Conservation (phyloP, 2,113 vertebrate species). For the Tringa solitaria region DNA sequence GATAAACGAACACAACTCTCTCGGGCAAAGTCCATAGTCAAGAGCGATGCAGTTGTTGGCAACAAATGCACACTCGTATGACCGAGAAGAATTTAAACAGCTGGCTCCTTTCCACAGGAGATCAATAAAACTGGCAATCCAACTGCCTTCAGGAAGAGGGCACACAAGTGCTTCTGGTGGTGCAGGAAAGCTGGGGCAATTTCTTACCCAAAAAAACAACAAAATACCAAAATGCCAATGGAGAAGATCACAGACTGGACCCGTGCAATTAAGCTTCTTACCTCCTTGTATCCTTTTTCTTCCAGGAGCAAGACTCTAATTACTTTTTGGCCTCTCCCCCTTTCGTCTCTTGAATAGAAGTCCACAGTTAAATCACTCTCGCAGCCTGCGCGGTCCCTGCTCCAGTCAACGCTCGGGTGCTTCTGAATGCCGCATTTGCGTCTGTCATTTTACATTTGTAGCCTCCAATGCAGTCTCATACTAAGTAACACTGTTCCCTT, state of each 20-base stretch:
- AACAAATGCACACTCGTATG: not conserved
- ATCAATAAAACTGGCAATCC: not conserved
- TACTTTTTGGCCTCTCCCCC: not conserved
- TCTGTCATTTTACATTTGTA: accelerated
- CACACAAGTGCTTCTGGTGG: not conserved
- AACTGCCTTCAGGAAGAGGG: not conserved
- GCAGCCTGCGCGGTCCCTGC: not conserved
- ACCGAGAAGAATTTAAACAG: not conserved
- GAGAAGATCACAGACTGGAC: not conserved
- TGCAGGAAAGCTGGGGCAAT: not conserved
- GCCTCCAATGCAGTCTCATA: not conserved
- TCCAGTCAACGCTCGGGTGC: accelerated
- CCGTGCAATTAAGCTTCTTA: not conserved
- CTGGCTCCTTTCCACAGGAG: not conserved
- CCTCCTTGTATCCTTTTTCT: not conserved
- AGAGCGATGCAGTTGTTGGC: not conserved
- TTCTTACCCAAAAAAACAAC: not conserved
- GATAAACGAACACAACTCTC: not conserved
- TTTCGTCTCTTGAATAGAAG: not conserved
- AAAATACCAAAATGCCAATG: not conserved
- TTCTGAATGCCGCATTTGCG: accelerated
- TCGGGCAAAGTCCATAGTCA: accelerated
- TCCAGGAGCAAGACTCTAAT: not conserved
- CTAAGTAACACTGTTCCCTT: not conserved
- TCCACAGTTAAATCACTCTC: not conserved